phyloP scores from a whole-genome alignment of 2,888 invertebrate genomes.

The Plutella xylostella region DNA sequence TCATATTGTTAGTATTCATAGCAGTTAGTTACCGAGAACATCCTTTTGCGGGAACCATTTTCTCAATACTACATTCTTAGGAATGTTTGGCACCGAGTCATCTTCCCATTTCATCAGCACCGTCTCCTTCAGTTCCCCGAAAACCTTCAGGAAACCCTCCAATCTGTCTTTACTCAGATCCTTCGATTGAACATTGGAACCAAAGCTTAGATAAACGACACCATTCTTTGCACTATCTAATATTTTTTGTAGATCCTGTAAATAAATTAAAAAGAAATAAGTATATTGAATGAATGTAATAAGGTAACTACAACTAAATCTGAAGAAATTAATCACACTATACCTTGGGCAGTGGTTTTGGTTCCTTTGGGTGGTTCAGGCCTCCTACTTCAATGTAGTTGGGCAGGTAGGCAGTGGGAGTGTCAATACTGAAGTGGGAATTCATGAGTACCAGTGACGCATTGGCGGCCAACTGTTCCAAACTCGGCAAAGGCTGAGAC shows the following conservation, averaged over 20 bases:
- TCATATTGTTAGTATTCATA: no score
- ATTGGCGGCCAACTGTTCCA: slow-evolving; percentile 23
- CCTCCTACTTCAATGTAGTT: slow-evolving; percentile 51
- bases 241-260: slow-evolving; percentile 28
- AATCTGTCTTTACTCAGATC: slow-evolving; percentile 26
- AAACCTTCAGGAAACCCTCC: slow-evolving; percentile 35
- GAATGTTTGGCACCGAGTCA: slow-evolving; percentile 34
- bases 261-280: not conserved
- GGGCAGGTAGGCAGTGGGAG: slow-evolving; percentile 35
- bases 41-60: slow-evolving; percentile 69
- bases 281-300: no score
- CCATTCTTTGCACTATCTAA: slow-evolving; percentile 29
- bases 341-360: slow-evolving; percentile 12
- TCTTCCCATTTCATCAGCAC: slow-evolving; percentile 68
- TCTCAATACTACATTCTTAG: slow-evolving; percentile 46
- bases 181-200: slow-evolving; percentile 29
- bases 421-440: slow-evolving; percentile 33
- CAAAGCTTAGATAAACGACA: slow-evolving; percentile 32
- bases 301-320: no score
- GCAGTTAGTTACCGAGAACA: slow-evolving; percentile 42
- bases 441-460: slow-evolving; percentile 34
- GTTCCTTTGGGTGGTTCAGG: slow-evolving; percentile 16
- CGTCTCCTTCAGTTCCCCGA: slow-evolving; percentile 46
- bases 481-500: slow-evolving; percentile 16
- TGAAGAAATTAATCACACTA: no score